A percentile compares a stretch with the other conserved stretches of the same genome.
Conservation (phyloP, 2,888 invertebrate genomes). For the Hedychridium roseum region DNA sequence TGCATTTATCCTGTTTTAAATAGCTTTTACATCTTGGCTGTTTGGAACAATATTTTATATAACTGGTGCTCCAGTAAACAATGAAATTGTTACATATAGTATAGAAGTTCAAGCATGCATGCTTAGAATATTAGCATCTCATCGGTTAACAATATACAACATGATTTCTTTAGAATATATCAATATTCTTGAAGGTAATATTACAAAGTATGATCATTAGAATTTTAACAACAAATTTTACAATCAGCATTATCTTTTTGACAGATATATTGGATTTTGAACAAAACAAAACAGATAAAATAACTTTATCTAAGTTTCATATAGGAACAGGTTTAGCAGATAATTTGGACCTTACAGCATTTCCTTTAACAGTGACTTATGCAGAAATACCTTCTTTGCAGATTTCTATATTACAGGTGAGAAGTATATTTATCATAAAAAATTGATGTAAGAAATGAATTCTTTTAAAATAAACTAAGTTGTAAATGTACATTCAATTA, state of each 20-base stretch:
- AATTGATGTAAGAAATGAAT: constrained; percentile 6
- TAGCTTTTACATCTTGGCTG: constrained; percentile 73
- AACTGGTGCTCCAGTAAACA: constrained; percentile 64
- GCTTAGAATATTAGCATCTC: constrained; percentile 50
- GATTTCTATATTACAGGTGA: constrained; percentile 47
- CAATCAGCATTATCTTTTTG: constrained; percentile 39
- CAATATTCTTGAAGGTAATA: constrained; percentile 46
- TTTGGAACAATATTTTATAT: constrained; percentile 74
- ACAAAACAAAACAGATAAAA: constrained; percentile 17
- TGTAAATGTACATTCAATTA: too few relatives aligned
- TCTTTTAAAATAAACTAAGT: neutral
- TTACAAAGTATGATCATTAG: constrained; percentile 2
- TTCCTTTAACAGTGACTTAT: constrained; percentile 41
- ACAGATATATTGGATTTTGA: constrained; percentile 49
- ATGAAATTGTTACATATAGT: constrained; percentile 41
- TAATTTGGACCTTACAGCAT: constrained; percentile 43
- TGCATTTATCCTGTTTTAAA: constrained; percentile 11
- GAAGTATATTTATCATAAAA: too few relatives aligned
- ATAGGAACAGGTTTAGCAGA: constrained; percentile 41
- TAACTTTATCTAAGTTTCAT: constrained; percentile 37
- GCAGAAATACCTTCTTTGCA: constrained; percentile 36
- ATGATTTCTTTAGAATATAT: constrained; percentile 48
- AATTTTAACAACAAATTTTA: constrained; percentile 6
- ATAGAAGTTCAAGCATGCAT: constrained; percentile 55
- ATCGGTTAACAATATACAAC: constrained; percentile 45